These are phyloP conservation scores for Spongilla lacustris DNA, from an alignment of 37 sponge, comb jelly and placozoan species.

Conservation along the genomic window DNA sequence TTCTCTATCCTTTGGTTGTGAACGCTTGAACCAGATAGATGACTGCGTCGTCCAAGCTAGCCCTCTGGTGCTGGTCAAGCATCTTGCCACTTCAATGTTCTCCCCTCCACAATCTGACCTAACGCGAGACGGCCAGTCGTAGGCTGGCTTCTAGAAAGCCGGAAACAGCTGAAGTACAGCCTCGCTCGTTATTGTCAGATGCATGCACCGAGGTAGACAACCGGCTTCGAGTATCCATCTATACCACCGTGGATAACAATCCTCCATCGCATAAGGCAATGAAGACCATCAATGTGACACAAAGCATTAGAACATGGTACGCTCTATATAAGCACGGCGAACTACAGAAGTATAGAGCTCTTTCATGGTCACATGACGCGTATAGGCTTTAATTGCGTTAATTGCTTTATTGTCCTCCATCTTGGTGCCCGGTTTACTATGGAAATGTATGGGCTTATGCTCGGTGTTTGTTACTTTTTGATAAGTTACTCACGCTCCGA, in stretches of 20 bases:
- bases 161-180: neutral
- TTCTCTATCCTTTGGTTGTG: conserved; percentile 34
- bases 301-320: conserved; percentile 17
- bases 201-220: conserved; percentile 24
- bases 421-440: no score
- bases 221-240: conserved; percentile 4
- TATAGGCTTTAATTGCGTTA: no score
- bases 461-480: no score
- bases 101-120: conserved; percentile 33
- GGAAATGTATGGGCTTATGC: no score
- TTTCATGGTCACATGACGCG: no score
- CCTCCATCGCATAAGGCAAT: conserved; percentile 23
- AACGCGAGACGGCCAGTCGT: conserved; percentile 30
- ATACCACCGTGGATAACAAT: conserved; percentile 33
- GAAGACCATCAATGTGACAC: conserved; percentile 38
- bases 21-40: conserved; percentile 14
- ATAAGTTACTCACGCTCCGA: no score
- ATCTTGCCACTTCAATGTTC: conserved; percentile 28
- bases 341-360: neutral
- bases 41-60: conserved; percentile 14
- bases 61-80: conserved; percentile 16
- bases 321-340: conserved; percentile 26
- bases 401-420: no score
- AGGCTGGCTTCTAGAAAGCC: neutral
- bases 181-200: conserved; percentile 5